Base-by-base conservation (phyloP, 1,140 invertebrate species). In the Trinorchestia longiramus region DNA sequence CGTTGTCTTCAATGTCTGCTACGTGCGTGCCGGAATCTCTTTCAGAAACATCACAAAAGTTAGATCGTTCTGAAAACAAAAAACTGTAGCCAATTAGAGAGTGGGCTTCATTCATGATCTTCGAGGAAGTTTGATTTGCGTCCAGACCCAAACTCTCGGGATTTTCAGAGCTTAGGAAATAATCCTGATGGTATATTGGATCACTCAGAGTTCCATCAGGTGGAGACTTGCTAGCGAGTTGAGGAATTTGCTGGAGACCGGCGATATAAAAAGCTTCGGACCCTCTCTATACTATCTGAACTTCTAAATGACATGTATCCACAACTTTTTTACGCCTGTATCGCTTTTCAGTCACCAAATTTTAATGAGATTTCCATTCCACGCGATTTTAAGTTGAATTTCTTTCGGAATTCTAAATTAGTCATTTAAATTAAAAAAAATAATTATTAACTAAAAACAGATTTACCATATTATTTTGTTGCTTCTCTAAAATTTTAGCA, bases 41-140 rank as follows among this genome's bases (percentile, higher is more conserved):
- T 77, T 36, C 62, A 77, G 62, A 77, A 77, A 77, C 36, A 77
- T 23, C 62, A 28, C 88, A 28, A 91, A 91, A 91, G 88, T 91
- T 91, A 28, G 41, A 42, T 91, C 28, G 88, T 28, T 91, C 17
- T 44, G 0, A 3, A 91, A 42, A 43, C 88, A 19, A 15, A 91
- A 91, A 91, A 42, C 43, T 91, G 17, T 36, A 42, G 41, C 88
- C 88, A 91, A 91, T 91, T 91, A 91, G 88, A 91, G 88, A 91
- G 43, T 91, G 88, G 88, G 88, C 8, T 42, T 42, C 19, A 91
- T 91, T 91, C 43, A 91, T 42, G 88, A 91, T 91, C 41, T 91
- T 23, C 88, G 41, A 43, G 8, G 41, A 15, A 91, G 19, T 42
- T 91, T 91, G 41, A 91, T 91, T 91, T 91, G 88, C 88, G 43